Base-by-base conservation (phyloP, 2,113 vertebrate species). In the Climacteris rufus region DNA sequence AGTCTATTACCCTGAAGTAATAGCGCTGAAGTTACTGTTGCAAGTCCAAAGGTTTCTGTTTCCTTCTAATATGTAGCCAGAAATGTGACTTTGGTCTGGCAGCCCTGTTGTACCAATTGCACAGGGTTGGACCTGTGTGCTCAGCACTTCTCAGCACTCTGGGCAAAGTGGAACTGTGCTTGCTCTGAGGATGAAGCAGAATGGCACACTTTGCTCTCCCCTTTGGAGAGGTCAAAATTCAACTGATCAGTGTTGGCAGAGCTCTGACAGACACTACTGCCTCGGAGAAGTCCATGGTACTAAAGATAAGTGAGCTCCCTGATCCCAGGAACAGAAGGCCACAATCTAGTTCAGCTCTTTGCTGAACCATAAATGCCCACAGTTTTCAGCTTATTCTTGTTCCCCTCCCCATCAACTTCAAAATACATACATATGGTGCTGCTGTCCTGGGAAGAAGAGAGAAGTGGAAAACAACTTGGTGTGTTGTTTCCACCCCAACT, bases 31-130 rank as follows among this genome's bases (percentile, higher is more conserved):
- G 75, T 42, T 61, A 45, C n/a, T 23, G 7, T 37, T 66, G 8
- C 50, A 85, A 85, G 81, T 72, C 69, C 70, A 87, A 42, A 7
- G 12, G 40, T 74, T 87, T 87, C 50, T 91, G 35, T 65, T 89
- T 42, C 47, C n/a, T 77, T 54, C 50, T 69, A 49, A 69, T 0
- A 0, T 13, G 22, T 0, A 83, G 50, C 24, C 39, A 77, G 68
- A 65, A 54, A 20, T 79, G 42, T 76, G 66, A 80, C 78, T 94
- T 93, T 87, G 80, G 80, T 60, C 93, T 27, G 23, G 47, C 52
- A 47, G 44, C 69, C 81, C 19, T 0, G 0, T 10, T 59, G 40
- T 17, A 47, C 21, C 30, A 33, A 6, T 59, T 0, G 0, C 28
- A 28, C 6, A 2, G 2, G 12, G 15, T 3, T 3, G 0, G 19